These are phyloP conservation scores for Chloropsis cyanopogon DNA, from an alignment of 2,113 vertebrate genomes.

Conservation along the genomic window DNA sequence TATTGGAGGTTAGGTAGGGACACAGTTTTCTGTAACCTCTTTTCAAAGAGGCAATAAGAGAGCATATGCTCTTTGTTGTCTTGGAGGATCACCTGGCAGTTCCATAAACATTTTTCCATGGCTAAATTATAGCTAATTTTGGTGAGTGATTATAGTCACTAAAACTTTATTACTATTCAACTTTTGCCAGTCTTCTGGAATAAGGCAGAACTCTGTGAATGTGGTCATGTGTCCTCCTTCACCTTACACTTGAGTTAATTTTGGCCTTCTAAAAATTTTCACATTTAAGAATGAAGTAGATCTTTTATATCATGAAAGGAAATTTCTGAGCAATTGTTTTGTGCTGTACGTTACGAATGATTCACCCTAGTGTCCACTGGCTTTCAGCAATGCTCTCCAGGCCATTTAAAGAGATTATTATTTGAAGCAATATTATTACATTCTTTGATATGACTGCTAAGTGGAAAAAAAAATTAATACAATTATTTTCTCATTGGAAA, in stretches of 20 bases:
- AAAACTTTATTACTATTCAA: not conserved
- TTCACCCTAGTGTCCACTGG: not conserved
- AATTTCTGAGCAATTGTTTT: not conserved
- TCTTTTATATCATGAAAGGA: not conserved
- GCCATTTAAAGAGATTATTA: not conserved
- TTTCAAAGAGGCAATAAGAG: not conserved
- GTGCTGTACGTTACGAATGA: not conserved
- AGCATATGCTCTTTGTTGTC: not conserved
- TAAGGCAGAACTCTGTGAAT: not conserved
- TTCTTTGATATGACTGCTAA: not conserved
- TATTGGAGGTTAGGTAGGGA: not conserved
- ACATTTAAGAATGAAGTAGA: not conserved
- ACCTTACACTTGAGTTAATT: not conserved
- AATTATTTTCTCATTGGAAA: slow-evolving; percentile 27
- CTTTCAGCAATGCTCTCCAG: not conserved
- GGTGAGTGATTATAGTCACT: not conserved
- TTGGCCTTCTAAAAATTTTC: not conserved
- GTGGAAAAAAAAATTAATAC: not conserved
- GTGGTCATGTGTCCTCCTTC: not conserved
- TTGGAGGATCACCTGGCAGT: not conserved
- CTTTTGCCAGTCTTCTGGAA: not conserved
- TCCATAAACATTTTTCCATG: not conserved
- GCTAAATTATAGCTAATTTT: slow-evolving; percentile 4
- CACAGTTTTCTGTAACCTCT: not conserved
- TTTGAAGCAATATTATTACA: not conserved